Conservation (phyloP, 1,140 invertebrate species). For the Pristionchus pacificus region DNA sequence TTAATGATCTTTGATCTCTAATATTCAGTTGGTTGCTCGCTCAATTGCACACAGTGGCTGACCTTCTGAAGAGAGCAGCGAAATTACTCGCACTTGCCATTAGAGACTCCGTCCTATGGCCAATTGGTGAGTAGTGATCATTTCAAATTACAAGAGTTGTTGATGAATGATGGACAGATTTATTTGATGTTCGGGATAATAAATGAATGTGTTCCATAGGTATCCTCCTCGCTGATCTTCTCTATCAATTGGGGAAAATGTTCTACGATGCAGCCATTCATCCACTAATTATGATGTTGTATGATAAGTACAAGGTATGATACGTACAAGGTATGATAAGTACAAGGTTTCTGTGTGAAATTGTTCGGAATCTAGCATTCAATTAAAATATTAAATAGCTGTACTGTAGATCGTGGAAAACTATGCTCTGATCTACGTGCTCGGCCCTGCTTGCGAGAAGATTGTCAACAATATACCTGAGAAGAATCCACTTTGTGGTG, state of each 20-base stretch:
- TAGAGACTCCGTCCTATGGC: slow-evolving; percentile 30
- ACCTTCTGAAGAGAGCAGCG: slow-evolving; percentile 1
- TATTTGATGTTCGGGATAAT: too few species aligned
- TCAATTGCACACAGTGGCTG: slow-evolving; percentile 1
- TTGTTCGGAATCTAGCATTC: too few species aligned
- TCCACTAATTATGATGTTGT: neutral
- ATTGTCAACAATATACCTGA: slow-evolving; percentile 43
- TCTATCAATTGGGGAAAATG: slow-evolving; percentile 13
- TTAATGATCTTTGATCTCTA: too few species aligned
- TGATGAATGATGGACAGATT: too few species aligned
- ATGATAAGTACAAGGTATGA: neutral
- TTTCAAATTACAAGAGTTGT: too few species aligned
- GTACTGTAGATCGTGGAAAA: slow-evolving; percentile 47
- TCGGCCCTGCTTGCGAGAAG: slow-evolving; percentile 43
- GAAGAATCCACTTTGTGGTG: slow-evolving; percentile 48
- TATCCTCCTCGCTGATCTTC: slow-evolving; percentile 14
- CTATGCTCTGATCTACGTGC: slow-evolving; percentile 41
- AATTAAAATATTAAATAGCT: neutral
- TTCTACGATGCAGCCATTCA: slow-evolving; percentile 15
- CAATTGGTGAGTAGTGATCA: slow-evolving; percentile 14
- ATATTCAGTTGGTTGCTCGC: neutral
- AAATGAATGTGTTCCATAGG: neutral
- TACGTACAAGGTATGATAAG: neutral
- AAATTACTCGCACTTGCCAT: slow-evolving; percentile 9
- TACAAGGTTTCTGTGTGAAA: too few species aligned